phyloP scores from a whole-genome alignment of 1,140 invertebrate genomes.

The Pseudobourletiella spinata region DNA sequence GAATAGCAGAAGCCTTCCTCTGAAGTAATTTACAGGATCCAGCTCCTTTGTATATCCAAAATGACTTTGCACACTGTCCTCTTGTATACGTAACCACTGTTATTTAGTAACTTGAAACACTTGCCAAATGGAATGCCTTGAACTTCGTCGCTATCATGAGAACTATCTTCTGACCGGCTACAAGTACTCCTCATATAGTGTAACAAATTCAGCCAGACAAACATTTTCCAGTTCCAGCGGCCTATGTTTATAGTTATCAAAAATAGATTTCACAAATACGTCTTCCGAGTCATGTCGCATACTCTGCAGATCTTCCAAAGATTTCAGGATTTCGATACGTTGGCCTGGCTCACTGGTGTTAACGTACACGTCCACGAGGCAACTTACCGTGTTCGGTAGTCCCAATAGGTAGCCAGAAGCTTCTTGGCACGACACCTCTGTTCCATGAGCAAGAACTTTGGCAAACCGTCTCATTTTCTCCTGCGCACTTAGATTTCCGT shows the following conservation, averaged over 20 bases:
- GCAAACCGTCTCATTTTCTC: constrained; percentile 1
- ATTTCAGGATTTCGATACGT: constrained; percentile 4
- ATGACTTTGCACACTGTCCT: too few species aligned
- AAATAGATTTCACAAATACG: neutral
- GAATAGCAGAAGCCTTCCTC: too few species aligned
- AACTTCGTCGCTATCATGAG: too few species aligned
- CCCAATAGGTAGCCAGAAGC: constrained; percentile 1
- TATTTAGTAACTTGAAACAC: too few species aligned
- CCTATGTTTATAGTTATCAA: constrained; percentile 18
- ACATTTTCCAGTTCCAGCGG: constrained; percentile 8
- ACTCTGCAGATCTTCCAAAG: neutral
- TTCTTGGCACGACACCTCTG: constrained; percentile 13
- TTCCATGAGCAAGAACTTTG: neutral
- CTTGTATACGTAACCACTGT: too few species aligned
- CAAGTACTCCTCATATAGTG: too few species aligned
- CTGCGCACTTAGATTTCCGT: neutral
- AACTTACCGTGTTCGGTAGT: neutral
- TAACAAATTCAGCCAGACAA: constrained; percentile 17
- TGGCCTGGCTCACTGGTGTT: neutral
- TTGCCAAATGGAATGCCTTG: too few species aligned
- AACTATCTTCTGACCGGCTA: too few species aligned
- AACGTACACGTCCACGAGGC: neutral
- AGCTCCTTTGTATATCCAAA: too few species aligned
- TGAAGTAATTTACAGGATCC: too few species aligned
- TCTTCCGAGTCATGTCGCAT: constrained; percentile 3